Conservation (phyloP, 2,888 invertebrate genomes). For the Macrostomum cliftonense region DNA sequence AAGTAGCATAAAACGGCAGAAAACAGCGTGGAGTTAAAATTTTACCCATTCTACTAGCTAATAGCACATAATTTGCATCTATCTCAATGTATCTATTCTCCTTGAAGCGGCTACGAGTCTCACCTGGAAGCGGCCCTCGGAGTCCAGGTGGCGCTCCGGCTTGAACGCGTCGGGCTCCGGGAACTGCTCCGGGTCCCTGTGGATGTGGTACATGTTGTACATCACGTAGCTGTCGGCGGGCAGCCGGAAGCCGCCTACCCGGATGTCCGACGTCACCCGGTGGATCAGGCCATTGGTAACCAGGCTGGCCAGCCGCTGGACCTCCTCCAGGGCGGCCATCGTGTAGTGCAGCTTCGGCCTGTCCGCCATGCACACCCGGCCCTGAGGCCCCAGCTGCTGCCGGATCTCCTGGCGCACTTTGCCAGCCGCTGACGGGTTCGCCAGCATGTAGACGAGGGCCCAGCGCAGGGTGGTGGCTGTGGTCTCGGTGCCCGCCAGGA, state of each 20-base stretch:
- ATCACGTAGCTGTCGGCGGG: slow-evolving; percentile 18
- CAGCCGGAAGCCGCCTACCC: slow-evolving; percentile 20
- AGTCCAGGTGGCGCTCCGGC: slow-evolving; percentile 19
- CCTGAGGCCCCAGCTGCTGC: slow-evolving; percentile 24
- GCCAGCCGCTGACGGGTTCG: slow-evolving; percentile 54
- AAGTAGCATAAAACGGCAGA: too few species aligned
- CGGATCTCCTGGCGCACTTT: slow-evolving; percentile 36
- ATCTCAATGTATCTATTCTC: too few species aligned
- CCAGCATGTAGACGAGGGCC: slow-evolving; percentile 57
- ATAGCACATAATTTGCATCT: too few species aligned
- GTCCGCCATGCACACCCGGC: slow-evolving; percentile 14
- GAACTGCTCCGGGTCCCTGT: slow-evolving; percentile 17
- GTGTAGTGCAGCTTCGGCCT: slow-evolving; percentile 15
- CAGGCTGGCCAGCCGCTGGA: slow-evolving; percentile 18
- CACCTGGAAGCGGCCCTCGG: not conserved
- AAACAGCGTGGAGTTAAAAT: too few species aligned
- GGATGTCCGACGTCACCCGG: slow-evolving; percentile 16
- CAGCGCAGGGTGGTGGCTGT: slow-evolving; percentile 69
- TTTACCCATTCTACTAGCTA: too few species aligned
- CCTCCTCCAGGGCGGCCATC: slow-evolving; percentile 22
- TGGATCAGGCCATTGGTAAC: slow-evolving; percentile 18
- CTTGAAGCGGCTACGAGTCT: too few species aligned
- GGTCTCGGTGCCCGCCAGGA: slow-evolving; percentile 43
- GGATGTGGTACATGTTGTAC: slow-evolving; percentile 17
- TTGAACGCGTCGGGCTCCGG: slow-evolving; percentile 18